A percentile compares a stretch with the other conserved stretches of the same genome.
These are phyloP conservation scores for Miniopterus natalensis DNA, from an alignment of 2,113 vertebrate genomes.

Conservation along the genomic window DNA sequence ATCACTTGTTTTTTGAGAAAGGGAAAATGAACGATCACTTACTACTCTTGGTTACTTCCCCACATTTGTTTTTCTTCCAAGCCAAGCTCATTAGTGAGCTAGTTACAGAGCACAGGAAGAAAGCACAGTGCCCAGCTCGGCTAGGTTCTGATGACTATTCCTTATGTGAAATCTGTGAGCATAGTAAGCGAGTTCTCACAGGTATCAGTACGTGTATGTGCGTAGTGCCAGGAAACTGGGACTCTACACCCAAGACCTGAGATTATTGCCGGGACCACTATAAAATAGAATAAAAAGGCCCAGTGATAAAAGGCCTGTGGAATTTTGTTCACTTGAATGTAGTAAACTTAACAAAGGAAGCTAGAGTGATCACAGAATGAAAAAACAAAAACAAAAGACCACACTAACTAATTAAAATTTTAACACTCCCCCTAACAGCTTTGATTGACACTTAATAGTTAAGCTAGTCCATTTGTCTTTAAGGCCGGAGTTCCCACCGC, in stretches of 20 bases:
- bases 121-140: constrained; percentile 23
- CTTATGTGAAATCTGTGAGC: constrained; percentile 32
- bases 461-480: constrained; percentile 86
- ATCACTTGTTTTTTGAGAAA: constrained; percentile 4
- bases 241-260: constrained; percentile 69
- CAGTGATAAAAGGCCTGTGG: constrained; percentile 55
- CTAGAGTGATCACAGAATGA: constrained; percentile 67
- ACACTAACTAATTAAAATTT: constrained; percentile 81
- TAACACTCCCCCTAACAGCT: constrained; percentile 70
- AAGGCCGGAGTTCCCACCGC: constrained; percentile 81
- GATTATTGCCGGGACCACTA: neutral
- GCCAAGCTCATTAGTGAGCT: neutral
- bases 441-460: constrained; percentile 89
- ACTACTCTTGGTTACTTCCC: neutral
- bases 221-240: constrained; percentile 42
- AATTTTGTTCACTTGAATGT: constrained; percentile 80
- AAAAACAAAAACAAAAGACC: neutral
- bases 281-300: neutral
- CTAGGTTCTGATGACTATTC: neutral
- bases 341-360: constrained; percentile 81
- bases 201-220: neutral
- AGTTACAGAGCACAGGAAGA: neutral
- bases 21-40: neutral
- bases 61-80: constrained; percentile 47
- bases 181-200: constrained; percentile 49